These are phyloP conservation scores for Tetramorium parvispinum DNA, from an alignment of 1,140 invertebrate genomes.

Conservation along the genomic window DNA sequence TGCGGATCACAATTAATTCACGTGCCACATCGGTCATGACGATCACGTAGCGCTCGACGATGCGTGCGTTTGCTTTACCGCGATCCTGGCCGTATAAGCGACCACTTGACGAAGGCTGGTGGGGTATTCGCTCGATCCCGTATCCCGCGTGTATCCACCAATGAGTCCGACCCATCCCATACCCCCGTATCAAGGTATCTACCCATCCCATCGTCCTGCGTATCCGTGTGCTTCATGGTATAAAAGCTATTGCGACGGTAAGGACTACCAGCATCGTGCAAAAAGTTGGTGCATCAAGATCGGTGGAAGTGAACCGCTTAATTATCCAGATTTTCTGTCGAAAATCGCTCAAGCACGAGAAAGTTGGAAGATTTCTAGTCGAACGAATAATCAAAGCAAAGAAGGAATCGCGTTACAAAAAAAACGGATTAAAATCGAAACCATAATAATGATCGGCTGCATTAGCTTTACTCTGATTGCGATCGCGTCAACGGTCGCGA, in stretches of 20 bases:
- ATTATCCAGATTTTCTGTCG: conserved; percentile 4
- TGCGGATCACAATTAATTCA: conserved; percentile 76
- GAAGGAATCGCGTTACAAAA: neutral
- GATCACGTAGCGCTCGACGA: conserved; percentile 80
- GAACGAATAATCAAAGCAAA: neutral
- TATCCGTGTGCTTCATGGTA: conserved; percentile 72
- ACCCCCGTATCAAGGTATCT: conserved; percentile 33
- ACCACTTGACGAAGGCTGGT: conserved; percentile 61
- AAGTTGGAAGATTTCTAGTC: neutral
- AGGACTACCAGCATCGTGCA: conserved; percentile 67
- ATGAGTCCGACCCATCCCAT: conserved; percentile 62
- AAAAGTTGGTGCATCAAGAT: conserved; percentile 64
- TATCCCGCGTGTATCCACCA: conserved; percentile 62
- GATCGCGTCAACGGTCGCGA: conserved; percentile 41
- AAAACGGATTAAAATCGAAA: neutral
- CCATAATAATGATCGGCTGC: conserved; percentile 60
- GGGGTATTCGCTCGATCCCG: conserved; percentile 65
- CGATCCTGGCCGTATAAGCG: conserved; percentile 64
- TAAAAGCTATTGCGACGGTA: conserved; percentile 80
- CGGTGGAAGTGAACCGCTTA: conserved; percentile 52
- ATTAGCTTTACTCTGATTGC: conserved; percentile 56
- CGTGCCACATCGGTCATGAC: conserved; percentile 66
- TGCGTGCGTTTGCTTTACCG: conserved; percentile 75
- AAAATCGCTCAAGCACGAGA: neutral
- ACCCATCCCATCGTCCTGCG: conserved; percentile 59